A percentile compares a stretch with the other conserved stretches of the same genome.
phyloP scores from a whole-genome alignment of 2,888 invertebrate species.

The Drosophila anomalata region DNA sequence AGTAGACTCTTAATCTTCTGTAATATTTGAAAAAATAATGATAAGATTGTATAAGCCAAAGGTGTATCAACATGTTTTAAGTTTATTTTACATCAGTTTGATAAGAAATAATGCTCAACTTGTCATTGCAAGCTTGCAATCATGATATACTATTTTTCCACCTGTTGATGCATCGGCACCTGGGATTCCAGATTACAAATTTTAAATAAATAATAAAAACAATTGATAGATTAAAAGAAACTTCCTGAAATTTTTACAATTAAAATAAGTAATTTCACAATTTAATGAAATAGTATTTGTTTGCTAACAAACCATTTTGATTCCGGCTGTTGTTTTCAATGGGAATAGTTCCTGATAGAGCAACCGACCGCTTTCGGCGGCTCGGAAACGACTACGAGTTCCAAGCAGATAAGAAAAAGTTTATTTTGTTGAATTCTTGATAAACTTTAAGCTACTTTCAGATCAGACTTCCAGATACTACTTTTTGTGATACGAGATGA shows the following conservation, averaged over 20 bases:
- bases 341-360: not conserved
- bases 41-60: no score
- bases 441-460: not conserved
- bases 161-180: no score
- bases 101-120: not conserved
- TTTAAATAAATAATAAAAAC: no score
- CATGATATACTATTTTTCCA: no score
- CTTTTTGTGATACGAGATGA: no score
- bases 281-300: no score
- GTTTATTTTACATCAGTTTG: not conserved
- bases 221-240: no score
- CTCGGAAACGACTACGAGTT: not conserved
- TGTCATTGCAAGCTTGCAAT: no score
- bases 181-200: no score
- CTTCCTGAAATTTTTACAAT: no score
- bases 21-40: not conserved
- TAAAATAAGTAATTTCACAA: no score
- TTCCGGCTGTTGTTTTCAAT: not conserved
- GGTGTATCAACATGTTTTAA: no score
- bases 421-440: constrained; percentile 9
- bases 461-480: not conserved
- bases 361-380: not conserved
- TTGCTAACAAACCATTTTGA: not conserved
- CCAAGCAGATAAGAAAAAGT: not conserved
- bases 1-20: constrained; percentile 26